These are phyloP conservation scores for Apamea anceps DNA, from an alignment of 2,888 invertebrate species.

Conservation along the genomic window DNA sequence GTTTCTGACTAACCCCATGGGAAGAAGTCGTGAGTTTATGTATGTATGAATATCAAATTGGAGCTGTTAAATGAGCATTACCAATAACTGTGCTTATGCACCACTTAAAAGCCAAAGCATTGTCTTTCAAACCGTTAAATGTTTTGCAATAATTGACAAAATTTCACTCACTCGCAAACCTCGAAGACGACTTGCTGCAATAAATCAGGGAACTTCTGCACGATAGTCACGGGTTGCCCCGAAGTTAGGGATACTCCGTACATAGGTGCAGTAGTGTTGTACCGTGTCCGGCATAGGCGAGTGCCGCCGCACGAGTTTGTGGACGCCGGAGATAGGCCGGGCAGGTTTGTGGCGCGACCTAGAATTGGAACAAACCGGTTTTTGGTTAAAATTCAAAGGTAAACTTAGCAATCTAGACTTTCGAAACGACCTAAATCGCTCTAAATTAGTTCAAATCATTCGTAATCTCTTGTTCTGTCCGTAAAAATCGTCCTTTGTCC, in stretches of 20 bases:
- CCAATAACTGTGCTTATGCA: background rate
- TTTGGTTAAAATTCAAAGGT: background rate
- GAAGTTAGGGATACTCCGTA: conserved; percentile 98
- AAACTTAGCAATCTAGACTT: background rate
- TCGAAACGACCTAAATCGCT: background rate
- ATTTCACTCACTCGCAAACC: conserved; percentile 95
- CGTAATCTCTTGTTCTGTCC: background rate
- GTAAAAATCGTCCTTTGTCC: background rate
- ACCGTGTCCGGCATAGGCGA: conserved; percentile 96
- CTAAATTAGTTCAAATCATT: background rate
- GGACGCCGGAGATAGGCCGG: conserved; percentile 74
- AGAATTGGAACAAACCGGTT: conserved; percentile 54
- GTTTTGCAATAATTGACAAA: background rate
- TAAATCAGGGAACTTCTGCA: conserved; percentile 98
- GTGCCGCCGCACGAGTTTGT: conserved; percentile 91
- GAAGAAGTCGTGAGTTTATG: background rate
- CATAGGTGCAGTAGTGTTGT: conserved; percentile 98
- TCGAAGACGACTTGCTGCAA: conserved; percentile 98
- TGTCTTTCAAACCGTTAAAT: background rate
- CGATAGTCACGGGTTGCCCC: conserved; percentile 97
- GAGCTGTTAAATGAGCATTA: background rate
- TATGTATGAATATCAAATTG: background rate
- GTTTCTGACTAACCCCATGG: background rate
- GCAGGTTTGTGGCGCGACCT: conserved; percentile 82
- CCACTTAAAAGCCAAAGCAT: background rate